Percentiles rank a stretch among this genome's conserved stretches.
These are phyloP conservation scores for Allygus modestus DNA, from an alignment of 2,888 invertebrate species.

Conservation along the genomic window DNA sequence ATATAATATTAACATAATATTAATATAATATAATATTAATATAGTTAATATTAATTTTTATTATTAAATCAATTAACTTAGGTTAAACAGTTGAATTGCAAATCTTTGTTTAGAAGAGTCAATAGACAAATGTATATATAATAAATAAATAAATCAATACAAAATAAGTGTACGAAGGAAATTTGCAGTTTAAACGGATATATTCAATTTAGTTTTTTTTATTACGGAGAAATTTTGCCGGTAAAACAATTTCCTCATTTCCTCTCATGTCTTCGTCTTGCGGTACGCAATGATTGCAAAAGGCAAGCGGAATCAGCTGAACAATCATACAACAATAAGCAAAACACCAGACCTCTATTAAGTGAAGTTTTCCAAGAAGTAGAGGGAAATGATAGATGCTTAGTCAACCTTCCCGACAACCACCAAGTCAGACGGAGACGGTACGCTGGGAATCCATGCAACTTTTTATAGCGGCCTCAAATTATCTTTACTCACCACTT, in stretches of 20 bases:
- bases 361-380: neutral
- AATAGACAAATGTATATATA: no score
- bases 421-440: neutral
- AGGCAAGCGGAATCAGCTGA: neutral
- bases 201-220: no score
- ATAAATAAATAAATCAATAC: no score
- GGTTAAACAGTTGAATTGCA: no score
- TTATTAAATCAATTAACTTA: no score
- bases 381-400: neutral
- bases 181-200: no score
- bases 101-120: no score
- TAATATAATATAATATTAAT: no score
- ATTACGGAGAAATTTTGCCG: no score
- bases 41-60: no score
- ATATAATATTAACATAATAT: no score
- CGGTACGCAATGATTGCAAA: neutral
- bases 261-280: neutral
- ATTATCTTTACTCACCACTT: neutral
- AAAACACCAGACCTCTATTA: neutral
- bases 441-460: neutral
- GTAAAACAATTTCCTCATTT: neutral
- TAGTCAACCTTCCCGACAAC: neutral
- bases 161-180: no score
- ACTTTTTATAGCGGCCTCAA: neutral
- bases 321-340: conserved; percentile 4